Conservation (phyloP, 23 tunicate genomes). For the Ciona savignyi region DNA sequence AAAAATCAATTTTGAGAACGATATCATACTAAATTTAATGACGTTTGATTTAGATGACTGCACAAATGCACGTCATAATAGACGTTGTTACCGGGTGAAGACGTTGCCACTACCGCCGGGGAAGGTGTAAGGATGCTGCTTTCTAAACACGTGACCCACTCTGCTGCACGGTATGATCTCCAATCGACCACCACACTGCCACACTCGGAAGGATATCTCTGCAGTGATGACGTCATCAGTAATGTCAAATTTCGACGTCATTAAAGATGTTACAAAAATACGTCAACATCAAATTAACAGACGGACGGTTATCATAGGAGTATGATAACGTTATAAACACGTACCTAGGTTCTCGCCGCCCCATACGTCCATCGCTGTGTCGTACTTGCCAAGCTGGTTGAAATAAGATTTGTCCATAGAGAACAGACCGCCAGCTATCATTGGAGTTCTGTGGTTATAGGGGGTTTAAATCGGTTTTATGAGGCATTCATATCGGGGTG, state of each 20-base stretch:
- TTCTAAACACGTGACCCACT: slow-evolving; percentile 91
- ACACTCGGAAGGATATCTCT: slow-evolving; percentile 91
- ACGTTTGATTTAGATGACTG: too few species aligned
- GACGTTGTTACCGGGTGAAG: slow-evolving; percentile 61
- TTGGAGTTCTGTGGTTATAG: slow-evolving; percentile 62
- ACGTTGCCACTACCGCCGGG: too few species aligned
- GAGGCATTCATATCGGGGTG: too few species aligned
- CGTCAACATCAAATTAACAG: too few species aligned
- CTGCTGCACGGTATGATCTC: slow-evolving; percentile 90
- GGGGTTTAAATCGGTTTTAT: too few species aligned
- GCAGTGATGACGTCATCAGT: background rate
- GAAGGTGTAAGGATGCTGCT: slow-evolving; percentile 94
- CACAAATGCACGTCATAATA: too few species aligned
- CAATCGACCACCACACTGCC: slow-evolving; percentile 92
- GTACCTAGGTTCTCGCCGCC: too few species aligned
- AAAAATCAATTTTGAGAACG: too few species aligned
- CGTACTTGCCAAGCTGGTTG: slow-evolving; percentile 86
- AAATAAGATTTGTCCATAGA: slow-evolving; percentile 87
- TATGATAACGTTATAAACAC: slow-evolving; percentile 86
- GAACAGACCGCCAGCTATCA: slow-evolving; percentile 92
- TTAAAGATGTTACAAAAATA: too few species aligned
- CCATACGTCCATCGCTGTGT: slow-evolving; percentile 86
- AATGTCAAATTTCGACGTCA: background rate
- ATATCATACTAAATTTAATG: too few species aligned
- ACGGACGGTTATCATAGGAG: too few species aligned